Percentiles rank a stretch among this genome's conserved stretches.
Evolutionary conservation across 2,113 vertebrate species (phyloP).

Genomic region (Empidonax alnorum): DNA sequence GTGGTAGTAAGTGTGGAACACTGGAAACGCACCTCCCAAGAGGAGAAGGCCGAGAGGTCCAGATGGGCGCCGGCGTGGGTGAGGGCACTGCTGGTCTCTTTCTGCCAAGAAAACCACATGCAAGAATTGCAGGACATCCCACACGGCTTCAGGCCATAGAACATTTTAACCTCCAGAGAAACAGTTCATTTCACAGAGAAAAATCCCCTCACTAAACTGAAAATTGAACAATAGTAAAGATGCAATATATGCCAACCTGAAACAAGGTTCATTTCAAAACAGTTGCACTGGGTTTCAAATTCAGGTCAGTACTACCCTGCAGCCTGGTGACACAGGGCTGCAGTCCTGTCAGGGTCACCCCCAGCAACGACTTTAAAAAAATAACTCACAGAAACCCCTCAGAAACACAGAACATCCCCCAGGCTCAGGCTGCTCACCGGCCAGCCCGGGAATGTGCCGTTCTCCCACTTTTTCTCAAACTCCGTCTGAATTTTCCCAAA

Average conservation of each 20-base stretch:
- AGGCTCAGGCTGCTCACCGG: constrained; percentile 78
- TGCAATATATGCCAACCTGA: neutral
- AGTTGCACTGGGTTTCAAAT: rapidly evolving
- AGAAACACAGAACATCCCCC: neutral
- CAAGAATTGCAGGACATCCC: neutral
- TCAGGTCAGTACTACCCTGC: neutral
- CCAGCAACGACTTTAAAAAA: neutral
- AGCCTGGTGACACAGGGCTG: neutral
- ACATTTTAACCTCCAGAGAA: neutral
- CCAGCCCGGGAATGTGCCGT: constrained; percentile 94
- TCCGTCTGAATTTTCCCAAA: constrained; percentile 93
- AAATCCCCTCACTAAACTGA: neutral
- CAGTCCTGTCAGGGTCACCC: no score
- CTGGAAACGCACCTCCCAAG: constrained; percentile 88
- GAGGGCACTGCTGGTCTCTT: constrained; percentile 96
- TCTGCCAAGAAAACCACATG: constrained; percentile 72
- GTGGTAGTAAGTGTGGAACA: neutral
- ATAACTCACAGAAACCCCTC: rapidly evolving
- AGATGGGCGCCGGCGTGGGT: constrained; percentile 96
- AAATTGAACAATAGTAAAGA: rapidly evolving
- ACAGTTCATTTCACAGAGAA: neutral
- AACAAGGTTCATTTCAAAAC: rapidly evolving
- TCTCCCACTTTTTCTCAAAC: constrained; percentile 99
- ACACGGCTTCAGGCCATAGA: neutral
- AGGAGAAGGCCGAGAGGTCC: constrained; percentile 98